Conservation (phyloP, 2,113 vertebrate species). For the Notiomystis cincta region DNA sequence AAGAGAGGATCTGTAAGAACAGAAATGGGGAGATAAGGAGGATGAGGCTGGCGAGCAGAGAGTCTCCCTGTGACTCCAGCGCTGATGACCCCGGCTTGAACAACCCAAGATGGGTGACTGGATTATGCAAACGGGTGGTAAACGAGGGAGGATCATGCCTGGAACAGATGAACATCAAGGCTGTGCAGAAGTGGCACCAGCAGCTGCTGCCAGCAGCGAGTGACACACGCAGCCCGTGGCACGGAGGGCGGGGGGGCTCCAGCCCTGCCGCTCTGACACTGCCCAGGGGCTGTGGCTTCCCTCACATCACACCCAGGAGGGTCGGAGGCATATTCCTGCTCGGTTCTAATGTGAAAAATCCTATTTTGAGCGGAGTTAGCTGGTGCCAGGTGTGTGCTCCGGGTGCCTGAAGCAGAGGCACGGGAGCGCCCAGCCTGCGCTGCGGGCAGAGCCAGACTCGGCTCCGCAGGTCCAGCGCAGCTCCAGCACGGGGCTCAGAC, state of each 20-base stretch:
- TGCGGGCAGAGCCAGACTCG: not conserved
- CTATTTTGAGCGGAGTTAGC: not conserved
- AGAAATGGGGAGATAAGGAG: not conserved
- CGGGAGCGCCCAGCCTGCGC: not conserved
- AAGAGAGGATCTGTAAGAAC: not conserved
- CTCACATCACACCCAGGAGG: constrained; percentile 4
- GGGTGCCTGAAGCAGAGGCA: not conserved
- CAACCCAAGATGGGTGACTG: not conserved
- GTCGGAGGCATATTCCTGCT: not conserved
- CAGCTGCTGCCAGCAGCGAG: not conserved
- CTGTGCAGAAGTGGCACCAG: not conserved
- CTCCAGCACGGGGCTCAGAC: too few relatives aligned
- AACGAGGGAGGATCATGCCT: not conserved
- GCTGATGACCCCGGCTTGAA: not conserved
- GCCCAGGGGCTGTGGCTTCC: constrained; percentile 31
- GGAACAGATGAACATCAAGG: not conserved
- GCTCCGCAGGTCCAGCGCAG: not conserved
- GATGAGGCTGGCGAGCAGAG: not conserved
- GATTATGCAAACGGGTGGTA: not conserved
- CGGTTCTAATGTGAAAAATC: not conserved
- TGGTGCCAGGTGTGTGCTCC: not conserved
- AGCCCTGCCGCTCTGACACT: not conserved
- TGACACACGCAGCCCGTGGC: constrained; percentile 26
- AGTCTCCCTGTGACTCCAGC: not conserved
- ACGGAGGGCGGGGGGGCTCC: not conserved